Evolutionary conservation across 2,797 vertebrate genomes (phyloP).

Genomic region (Siniperca undulata): DNA sequence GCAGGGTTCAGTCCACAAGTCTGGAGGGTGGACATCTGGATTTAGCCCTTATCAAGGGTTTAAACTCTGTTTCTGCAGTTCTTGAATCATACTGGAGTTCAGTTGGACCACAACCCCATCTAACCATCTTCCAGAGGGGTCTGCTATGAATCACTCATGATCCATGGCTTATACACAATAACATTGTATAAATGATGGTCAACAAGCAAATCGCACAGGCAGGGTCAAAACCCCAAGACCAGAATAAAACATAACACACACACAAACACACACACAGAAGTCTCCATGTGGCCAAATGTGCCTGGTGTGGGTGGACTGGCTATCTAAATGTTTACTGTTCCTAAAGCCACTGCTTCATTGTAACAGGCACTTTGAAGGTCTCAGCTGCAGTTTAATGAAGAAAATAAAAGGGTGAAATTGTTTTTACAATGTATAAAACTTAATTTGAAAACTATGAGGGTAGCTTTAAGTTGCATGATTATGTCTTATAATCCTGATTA

Average conservation of each 20-base stretch:
- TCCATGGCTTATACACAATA: slow-evolving; percentile 40
- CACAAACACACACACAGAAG: slow-evolving; percentile 31
- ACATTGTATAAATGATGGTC: slow-evolving; percentile 60
- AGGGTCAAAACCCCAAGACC: slow-evolving; percentile 46
- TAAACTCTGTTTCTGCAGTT: slow-evolving; percentile 33
- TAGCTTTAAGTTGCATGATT: slow-evolving; percentile 1
- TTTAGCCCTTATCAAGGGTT: slow-evolving; percentile 12
- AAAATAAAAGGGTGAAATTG: neutral
- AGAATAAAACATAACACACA: slow-evolving; percentile 32
- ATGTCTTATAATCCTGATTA: slow-evolving; percentile 3
- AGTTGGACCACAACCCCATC: slow-evolving; percentile 31
- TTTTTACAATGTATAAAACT: neutral
- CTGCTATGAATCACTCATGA: slow-evolving; percentile 46
- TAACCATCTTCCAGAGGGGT: slow-evolving; percentile 35
- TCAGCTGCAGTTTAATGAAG: slow-evolving; percentile 33
- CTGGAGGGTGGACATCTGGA: slow-evolving; percentile 9
- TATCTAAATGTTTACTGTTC: slow-evolving; percentile 69
- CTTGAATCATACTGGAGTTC: slow-evolving; percentile 43
- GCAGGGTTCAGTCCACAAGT: neutral
- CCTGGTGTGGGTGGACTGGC: slow-evolving; percentile 56
- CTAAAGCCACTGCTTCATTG: slow-evolving; percentile 27
- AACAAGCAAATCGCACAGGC: slow-evolving; percentile 55
- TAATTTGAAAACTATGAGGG: neutral
- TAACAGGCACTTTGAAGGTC: slow-evolving; percentile 16
- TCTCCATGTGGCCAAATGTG: slow-evolving; percentile 41